Base-by-base conservation (phyloP, 2,888 invertebrate species). In the Nasonia oneida region DNA sequence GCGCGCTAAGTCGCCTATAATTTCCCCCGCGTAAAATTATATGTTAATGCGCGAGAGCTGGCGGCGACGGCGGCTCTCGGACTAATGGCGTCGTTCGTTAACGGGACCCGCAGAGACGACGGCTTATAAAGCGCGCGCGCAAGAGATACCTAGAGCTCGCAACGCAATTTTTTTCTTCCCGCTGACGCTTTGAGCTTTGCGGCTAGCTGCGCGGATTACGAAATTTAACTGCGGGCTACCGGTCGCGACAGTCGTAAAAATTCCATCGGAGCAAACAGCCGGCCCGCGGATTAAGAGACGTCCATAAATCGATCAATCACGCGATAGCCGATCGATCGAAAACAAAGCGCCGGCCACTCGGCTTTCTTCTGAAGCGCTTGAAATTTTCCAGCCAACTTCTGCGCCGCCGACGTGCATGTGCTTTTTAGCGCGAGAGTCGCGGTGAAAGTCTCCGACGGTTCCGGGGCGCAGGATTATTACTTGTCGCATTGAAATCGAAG, bases 61-160 rank as follows among this genome's bases (percentile, higher is more conserved):
- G 77, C 75, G 42, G 57, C 57, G 57, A n/a, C 57, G n/a, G 57
- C 37, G n/a, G 77, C 70, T 57, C 53, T 23, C 71, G 53, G 89
- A 88, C 89, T 91, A 90, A 90, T 91, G 90, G 91, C 90, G 91
- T 90, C 90, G 90, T 91, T 91, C 90, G 91, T 91, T 91, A 91
- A 91, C 90, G 90, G 90, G 89, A 90, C 90, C 88, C 88, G 67
- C 53, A 29, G 86, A 87, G 86, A 86, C 83, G 74, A 83, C 87
- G 87, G 57, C 77, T 77, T 61, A 12, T 33, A 61, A 39, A 67
- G 76, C 74, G 73, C 10, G 70, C 14, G 61, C 15, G 57, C 12
- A 39, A 23, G 47, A n/a, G 80, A 57, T 74, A 29, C 29, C 29
- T 29, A 18, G 37, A n/a, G 15, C 47, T 73, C 12, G 73, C 42